Evolutionary conservation across 2,113 vertebrate genomes (phyloP).

Genomic region (Chlamydotis undulata): DNA sequence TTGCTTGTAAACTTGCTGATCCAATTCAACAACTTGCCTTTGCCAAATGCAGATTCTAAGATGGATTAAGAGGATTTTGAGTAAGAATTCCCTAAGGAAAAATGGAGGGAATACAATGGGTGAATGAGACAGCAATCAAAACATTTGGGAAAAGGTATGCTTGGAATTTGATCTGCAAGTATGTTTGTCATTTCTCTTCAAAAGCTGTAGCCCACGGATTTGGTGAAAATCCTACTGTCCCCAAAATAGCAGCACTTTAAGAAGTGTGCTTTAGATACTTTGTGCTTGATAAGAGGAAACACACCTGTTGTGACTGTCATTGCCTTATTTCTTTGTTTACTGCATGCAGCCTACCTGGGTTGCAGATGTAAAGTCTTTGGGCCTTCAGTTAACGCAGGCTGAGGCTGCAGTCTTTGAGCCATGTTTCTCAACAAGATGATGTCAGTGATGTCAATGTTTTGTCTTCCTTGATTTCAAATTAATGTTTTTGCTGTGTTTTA

Average conservation of each 20-base stretch:
- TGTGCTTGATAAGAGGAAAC: neutral
- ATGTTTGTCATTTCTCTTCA: neutral
- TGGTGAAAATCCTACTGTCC: neutral
- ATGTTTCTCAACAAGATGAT: neutral
- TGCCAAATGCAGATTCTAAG: neutral
- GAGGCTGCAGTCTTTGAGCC: neutral
- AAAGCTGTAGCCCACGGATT: neutral
- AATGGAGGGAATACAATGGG: neutral
- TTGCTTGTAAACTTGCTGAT: neutral
- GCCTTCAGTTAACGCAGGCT: too few species aligned
- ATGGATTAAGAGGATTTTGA: neutral
- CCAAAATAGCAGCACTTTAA: neutral
- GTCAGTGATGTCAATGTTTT: fast-evolving
- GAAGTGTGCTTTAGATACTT: neutral
- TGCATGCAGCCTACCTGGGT: fast-evolving
- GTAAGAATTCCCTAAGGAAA: neutral
- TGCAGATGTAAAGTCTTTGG: neutral
- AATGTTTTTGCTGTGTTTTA: neutral
- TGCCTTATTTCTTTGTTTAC: neutral
- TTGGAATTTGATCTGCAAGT: neutral
- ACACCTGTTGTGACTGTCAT: fast-evolving
- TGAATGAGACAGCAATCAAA: neutral
- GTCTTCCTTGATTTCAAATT: neutral
- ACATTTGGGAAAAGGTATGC: neutral
- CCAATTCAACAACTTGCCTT: neutral